Evolutionary conservation across 2,888 invertebrate genomes (phyloP).

Genomic region (Caenorhabditis sp.): DNA sequence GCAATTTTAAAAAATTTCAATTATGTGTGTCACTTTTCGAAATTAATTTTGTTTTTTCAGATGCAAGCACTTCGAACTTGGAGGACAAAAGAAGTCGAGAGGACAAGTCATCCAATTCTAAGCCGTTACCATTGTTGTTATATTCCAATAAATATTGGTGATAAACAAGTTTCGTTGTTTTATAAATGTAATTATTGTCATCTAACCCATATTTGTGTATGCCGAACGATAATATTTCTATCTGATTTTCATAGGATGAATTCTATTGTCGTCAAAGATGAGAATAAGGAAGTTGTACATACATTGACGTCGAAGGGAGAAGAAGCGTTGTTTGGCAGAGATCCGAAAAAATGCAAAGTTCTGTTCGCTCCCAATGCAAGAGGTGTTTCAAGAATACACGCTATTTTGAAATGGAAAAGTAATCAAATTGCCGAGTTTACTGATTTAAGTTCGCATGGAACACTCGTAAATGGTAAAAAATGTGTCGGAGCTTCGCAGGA

Average conservation of each 20-base stretch:
- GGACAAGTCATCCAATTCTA: slow-evolving; percentile 72
- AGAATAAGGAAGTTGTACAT: not conserved
- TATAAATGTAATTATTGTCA: not conserved
- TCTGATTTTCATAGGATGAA: slow-evolving; percentile 5
- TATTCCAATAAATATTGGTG: slow-evolving; percentile 30
- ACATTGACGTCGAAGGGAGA: not conserved
- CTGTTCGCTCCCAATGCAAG: slow-evolving; percentile 27
- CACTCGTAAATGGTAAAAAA: not conserved
- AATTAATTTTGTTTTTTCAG: too few species aligned
- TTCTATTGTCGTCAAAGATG: not conserved
- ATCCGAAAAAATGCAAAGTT: slow-evolving; percentile 31
- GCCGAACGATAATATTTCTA: not conserved
- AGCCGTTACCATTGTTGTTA: slow-evolving; percentile 38
- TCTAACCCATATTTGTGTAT: not conserved
- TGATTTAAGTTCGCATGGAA: not conserved
- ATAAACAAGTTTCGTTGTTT: slow-evolving; percentile 9
- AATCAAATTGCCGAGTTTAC: not conserved
- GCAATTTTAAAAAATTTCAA: too few species aligned
- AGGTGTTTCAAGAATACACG: slow-evolving; percentile 42
- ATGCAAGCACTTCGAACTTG: slow-evolving; percentile 99
- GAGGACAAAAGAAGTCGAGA: slow-evolving; percentile 98
- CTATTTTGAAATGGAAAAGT: slow-evolving; percentile 28
- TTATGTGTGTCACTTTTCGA: too few species aligned
- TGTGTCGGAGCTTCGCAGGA: not conserved
- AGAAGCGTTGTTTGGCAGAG: slow-evolving; percentile 35